A percentile compares a stretch with the other conserved stretches of the same genome.
Conservation (phyloP, 2,797 vertebrate species). For the Stomatorhinus walkeri region DNA sequence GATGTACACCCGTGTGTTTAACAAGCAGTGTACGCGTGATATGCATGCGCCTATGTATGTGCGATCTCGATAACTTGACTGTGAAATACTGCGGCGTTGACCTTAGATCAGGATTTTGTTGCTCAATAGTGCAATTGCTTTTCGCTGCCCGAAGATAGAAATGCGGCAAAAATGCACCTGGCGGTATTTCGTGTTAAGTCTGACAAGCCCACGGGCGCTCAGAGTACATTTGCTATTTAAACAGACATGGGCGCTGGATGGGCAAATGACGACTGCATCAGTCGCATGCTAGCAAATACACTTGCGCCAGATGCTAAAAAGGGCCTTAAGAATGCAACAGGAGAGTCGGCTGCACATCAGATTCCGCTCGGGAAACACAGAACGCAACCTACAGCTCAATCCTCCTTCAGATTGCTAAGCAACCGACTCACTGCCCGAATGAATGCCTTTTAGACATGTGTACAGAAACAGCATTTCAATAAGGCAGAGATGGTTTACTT, state of each 20-base stretch:
- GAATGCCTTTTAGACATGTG: constrained; percentile 5
- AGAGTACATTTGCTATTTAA: background rate
- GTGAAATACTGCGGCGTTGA: background rate
- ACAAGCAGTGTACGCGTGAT: background rate
- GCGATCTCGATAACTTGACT: background rate
- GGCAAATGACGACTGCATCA: background rate
- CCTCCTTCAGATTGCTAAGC: background rate
- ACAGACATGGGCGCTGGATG: background rate
- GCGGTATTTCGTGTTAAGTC: background rate
- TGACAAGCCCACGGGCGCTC: background rate
- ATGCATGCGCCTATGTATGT: background rate
- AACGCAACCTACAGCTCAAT: background rate
- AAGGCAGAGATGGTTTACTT: background rate
- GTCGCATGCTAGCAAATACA: background rate
- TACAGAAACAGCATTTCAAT: constrained; percentile 16
- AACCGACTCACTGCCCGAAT: background rate
- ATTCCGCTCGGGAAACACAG: background rate
- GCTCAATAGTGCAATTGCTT: background rate
- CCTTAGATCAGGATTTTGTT: background rate
- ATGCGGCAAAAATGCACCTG: background rate
- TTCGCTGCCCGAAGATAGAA: background rate
- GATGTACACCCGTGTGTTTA: background rate
- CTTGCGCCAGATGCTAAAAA: background rate
- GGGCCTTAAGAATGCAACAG: background rate
- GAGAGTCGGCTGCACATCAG: background rate